Evolutionary conservation across 2,797 vertebrate genomes (phyloP), one percentile per base, ranked within the genome.

Genomic region (Harpagifer antarcticus): DNA sequence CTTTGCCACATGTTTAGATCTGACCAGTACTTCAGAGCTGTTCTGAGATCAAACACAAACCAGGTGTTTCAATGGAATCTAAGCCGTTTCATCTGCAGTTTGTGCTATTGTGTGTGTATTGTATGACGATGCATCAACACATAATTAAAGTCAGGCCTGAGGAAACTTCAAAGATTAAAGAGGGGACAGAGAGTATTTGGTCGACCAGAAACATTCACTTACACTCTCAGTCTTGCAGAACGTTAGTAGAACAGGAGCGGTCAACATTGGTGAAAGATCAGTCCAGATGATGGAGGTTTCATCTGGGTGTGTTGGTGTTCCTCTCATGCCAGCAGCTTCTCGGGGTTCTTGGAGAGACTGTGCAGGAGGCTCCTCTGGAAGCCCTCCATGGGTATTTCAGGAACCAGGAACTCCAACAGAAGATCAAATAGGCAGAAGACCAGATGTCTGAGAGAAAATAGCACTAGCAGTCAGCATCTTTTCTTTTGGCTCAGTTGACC

Each of bases 341-440:
- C 90, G 0, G 88, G 78, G 74, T 82, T 90, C 84, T 89, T 94
- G 37, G 89, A 82, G 3, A 94, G 89, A 45, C 90, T 93, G 58
- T 92, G 89, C 66, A 96, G 78, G 43, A 96, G 84, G 37, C 84
- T 89, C 64, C 84, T 92, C 81, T 95, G 94, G 84, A 95, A 94
- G 82, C 94, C 91, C 20, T 95, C 81, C 3, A 91, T 88, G 0
- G 93, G 93, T 49, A 86, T 84, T 79, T 96, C 94, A 74, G 97
- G 95, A 81, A 97, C 91, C 89, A 99, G 87, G 86, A 96, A 95
- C 86, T 97, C 97, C 86, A 98, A 87, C 54, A 99, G 94, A 80
- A 98, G 89, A 79, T 99, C 97, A 85, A 96, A 95, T 45, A 98
- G 85, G 85, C 95, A 96, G 93, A 96, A 98, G 88, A 98, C 94